Conservation (phyloP, 2,797 vertebrate species). For the Takifugu ocellatus region DNA sequence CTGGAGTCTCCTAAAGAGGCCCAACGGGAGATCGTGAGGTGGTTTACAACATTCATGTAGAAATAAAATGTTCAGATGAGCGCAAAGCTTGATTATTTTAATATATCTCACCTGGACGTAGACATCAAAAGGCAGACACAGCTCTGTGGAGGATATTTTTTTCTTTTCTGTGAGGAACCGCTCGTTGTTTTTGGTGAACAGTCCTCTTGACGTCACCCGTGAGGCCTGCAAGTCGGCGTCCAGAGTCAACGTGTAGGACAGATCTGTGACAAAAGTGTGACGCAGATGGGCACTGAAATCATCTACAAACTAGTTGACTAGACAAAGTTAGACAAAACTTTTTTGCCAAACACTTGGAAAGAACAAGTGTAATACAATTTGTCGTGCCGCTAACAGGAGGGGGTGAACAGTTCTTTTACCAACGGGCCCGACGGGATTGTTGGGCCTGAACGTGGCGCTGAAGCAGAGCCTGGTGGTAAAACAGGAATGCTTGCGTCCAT, state of each 20-base stretch:
- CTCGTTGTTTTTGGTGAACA: conserved; percentile 83
- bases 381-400: neutral
- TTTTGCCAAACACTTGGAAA: too few species aligned
- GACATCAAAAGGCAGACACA: conserved; percentile 73
- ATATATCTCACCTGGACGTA: conserved; percentile 79
- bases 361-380: too few species aligned
- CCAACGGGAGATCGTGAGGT: neutral
- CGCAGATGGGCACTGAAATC: neutral
- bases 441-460: conserved; percentile 80
- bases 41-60: neutral
- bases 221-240: conserved; percentile 83
- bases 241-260: conserved; percentile 82
- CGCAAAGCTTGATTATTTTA: neutral
- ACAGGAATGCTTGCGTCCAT: conserved; percentile 63
- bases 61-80: too few species aligned
- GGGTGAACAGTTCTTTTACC: conserved; percentile 63
- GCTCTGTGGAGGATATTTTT: conserved; percentile 45
- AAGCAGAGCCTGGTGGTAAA: conserved; percentile 79
- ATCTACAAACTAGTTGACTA: too few species aligned
- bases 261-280: conserved; percentile 52
- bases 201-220: conserved; percentile 82
- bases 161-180: conserved; percentile 72
- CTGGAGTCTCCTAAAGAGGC: conserved; percentile 78
- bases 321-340: too few species aligned
- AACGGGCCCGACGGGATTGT: conserved; percentile 71